Conservation (phyloP, 2,888 invertebrate genomes). For the Athalia cordata region DNA sequence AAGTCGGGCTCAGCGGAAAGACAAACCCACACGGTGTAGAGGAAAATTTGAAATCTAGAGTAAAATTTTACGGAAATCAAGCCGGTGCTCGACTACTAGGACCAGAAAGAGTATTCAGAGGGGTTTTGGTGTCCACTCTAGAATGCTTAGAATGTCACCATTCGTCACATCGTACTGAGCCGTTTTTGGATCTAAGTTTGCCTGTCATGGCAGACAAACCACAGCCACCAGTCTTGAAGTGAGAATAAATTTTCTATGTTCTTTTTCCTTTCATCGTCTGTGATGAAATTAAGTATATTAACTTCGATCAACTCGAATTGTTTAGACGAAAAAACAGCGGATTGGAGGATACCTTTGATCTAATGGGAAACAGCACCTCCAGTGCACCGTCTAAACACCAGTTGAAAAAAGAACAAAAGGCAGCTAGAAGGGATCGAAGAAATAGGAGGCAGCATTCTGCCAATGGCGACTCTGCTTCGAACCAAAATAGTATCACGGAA, state of each 20-base stretch:
- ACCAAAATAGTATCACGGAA: slow-evolving; percentile 58
- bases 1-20: slow-evolving; percentile 83
- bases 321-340: slow-evolving; percentile 60
- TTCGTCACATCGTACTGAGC: slow-evolving; percentile 91
- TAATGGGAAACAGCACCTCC: slow-evolving; percentile 57
- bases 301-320: background rate
- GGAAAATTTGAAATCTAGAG: slow-evolving; percentile 83
- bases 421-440: slow-evolving; percentile 76
- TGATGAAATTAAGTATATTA: background rate
- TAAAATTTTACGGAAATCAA: slow-evolving; percentile 90
- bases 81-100: slow-evolving; percentile 85
- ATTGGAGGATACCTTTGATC: slow-evolving; percentile 61
- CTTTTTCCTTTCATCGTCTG: background rate
- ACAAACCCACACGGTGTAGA: slow-evolving; percentile 86
- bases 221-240: slow-evolving; percentile 80
- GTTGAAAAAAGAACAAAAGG: slow-evolving; percentile 79
- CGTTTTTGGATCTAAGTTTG: slow-evolving; percentile 95
- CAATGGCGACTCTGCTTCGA: slow-evolving; percentile 49
- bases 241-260: slow-evolving; percentile 45
- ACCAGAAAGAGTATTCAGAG: slow-evolving; percentile 95
- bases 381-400: slow-evolving; percentile 79
- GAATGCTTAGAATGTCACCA: slow-evolving; percentile 93
- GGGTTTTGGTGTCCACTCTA: slow-evolving; percentile 91
- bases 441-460: slow-evolving; percentile 60
- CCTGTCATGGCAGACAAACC: slow-evolving; percentile 88